Conservation (phyloP, 2,113 vertebrate genomes). For the Callionymus lyra region DNA sequence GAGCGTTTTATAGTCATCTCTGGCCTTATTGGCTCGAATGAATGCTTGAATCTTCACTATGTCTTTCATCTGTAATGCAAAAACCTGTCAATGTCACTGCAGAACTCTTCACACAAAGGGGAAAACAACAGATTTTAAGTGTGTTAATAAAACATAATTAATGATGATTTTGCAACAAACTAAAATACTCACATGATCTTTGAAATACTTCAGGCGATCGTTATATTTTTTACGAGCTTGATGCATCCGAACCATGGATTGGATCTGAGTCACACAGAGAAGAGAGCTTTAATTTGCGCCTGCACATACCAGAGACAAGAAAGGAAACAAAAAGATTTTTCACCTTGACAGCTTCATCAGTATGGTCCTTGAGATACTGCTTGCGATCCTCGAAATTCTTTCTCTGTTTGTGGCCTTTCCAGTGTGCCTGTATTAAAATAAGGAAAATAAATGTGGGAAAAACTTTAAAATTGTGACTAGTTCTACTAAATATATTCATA, state of each 20-base stretch:
- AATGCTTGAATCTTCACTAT: constrained; percentile 97
- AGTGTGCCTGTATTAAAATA: constrained; percentile 77
- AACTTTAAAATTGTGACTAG: too few relatives aligned
- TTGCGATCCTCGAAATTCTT: constrained; percentile 77
- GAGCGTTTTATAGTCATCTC: constrained; percentile 96
- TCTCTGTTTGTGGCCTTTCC: constrained; percentile 87
- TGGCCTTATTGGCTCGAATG: constrained; percentile 94
- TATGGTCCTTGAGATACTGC: constrained; percentile 76
- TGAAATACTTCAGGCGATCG: constrained; percentile 87
- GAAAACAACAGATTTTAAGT: too few relatives aligned
- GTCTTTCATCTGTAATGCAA: constrained; percentile 75
- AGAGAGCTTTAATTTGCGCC: neutral
- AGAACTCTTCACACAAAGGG: too few relatives aligned
- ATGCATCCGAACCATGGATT: constrained; percentile 88
- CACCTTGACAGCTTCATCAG: constrained; percentile 84
- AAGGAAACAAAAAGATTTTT: too few relatives aligned
- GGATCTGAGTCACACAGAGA: constrained; percentile 70
- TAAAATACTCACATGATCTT: constrained; percentile 77
- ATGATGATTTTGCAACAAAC: too few relatives aligned
- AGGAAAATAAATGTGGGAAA: too few relatives aligned
- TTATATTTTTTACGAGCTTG: constrained; percentile 87
- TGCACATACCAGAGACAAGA: too few relatives aligned
- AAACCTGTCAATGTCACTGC: constrained; percentile 7
- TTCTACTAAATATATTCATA: too few relatives aligned
- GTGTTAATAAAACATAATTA: too few relatives aligned